These are phyloP conservation scores for Gymnarchus niloticus DNA, from an alignment of 2,113 vertebrate genomes.

Conservation along the genomic window DNA sequence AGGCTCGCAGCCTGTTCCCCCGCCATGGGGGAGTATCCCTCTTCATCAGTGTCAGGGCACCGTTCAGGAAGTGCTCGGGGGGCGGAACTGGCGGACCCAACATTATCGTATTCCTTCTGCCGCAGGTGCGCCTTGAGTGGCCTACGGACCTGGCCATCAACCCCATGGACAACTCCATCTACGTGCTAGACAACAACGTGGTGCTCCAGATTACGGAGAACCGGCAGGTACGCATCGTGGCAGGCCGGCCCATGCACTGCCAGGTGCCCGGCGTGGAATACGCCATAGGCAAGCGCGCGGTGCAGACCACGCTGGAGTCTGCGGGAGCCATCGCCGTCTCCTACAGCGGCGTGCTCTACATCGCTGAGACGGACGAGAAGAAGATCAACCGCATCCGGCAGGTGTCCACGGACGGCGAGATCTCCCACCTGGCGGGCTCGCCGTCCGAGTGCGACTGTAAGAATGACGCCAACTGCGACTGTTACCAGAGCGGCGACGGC, in stretches of 20 bases:
- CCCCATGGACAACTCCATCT: slow-evolving; percentile 98
- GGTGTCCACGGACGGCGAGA: slow-evolving; percentile 94
- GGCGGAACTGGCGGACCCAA: neutral
- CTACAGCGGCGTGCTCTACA: slow-evolving; percentile 90
- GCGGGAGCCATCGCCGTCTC: slow-evolving; percentile 88
- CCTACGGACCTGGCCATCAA: slow-evolving; percentile 95
- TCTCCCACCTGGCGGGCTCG: slow-evolving; percentile 84
- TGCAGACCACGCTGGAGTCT: slow-evolving; percentile 90
- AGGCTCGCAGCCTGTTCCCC: slow-evolving; percentile 35
- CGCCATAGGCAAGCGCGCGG: slow-evolving; percentile 76
- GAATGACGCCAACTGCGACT: slow-evolving; percentile 95
- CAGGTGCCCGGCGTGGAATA: slow-evolving; percentile 94
- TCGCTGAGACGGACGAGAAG: slow-evolving; percentile 94
- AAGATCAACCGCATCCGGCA: slow-evolving; percentile 93
- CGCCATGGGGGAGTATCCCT: slow-evolving; percentile 38
- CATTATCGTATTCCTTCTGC: neutral
- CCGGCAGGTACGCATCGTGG: slow-evolving; percentile 90
- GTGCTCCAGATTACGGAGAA: slow-evolving; percentile 97
- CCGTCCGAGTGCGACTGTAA: slow-evolving; percentile 95
- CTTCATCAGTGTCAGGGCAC: slow-evolving; percentile 45
- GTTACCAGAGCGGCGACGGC: slow-evolving; percentile 89
- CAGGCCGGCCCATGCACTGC: slow-evolving; percentile 93
- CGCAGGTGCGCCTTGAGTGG: slow-evolving; percentile 92
- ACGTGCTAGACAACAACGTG: slow-evolving; percentile 95
- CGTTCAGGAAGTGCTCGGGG: neutral